Base-by-base conservation (phyloP, 2,113 vertebrate species). In the Psephotus haematonotus region DNA sequence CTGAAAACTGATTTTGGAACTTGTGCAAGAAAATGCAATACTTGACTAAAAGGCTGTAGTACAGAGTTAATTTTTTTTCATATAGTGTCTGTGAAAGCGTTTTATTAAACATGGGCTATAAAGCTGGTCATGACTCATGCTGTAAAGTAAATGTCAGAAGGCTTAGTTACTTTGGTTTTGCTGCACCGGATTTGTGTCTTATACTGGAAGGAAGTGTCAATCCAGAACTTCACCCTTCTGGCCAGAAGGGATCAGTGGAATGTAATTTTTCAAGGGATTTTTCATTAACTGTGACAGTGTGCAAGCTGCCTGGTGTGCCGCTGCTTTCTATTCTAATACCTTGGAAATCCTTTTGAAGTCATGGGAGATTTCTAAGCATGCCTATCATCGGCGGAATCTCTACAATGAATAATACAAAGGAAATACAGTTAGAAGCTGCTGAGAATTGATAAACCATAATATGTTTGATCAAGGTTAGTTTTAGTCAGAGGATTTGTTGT, bases 381-480 rank as follows among this genome's bases (percentile, higher is more conserved):
- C 46, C 27, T 86, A 5, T 81, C 82, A 86, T 80, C 2, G 0
- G 13, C 68, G 86, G 77, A 83, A 71, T 92, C n/a, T 88, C 72
- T 86, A 25, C 68, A 75, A 20, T 72, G 78, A 88, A 74, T 79
- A 50, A 47, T 43, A 68, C 46, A 88, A 83, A 88, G 71, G n/a
- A 67, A 39, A n/a, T 76, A 41, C 24, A 46, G 53, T 59, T 89
- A 53, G 69, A 72, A 87, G 35, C 33, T 81, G 53, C 41, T 63
- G 82, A 72, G 80, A 92, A 92, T 96, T 84, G 59, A 50, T 88
- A 77, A 59, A 28, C 46, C 29, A 0, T 71, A 67, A 41, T 82
- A 49, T 82, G 81, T 77, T 92, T 95, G 86, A 82, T 96, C 80
- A 79, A 76, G 76, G 78, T 76, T 86, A 55, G 28, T 82, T 52